Percentiles rank a stretch among this genome's conserved stretches.
Conservation (phyloP, 2,113 vertebrate genomes). For the Tauraco erythrolophus region DNA sequence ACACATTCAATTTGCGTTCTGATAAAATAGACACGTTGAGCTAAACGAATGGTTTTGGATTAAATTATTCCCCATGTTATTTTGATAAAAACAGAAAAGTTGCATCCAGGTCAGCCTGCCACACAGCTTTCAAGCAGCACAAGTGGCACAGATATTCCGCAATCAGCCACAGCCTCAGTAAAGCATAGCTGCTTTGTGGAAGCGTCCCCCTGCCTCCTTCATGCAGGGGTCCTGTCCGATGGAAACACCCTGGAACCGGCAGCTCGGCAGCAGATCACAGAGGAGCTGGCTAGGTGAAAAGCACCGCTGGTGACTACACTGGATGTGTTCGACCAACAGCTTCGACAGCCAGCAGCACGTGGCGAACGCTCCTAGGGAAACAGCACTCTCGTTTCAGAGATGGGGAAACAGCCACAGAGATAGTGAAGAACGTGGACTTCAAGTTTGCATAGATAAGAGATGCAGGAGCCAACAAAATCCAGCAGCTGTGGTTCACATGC, state of each 20-base stretch:
- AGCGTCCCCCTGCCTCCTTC: background rate
- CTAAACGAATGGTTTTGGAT: rapidly evolving
- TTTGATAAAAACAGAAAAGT: background rate
- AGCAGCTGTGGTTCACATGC: background rate
- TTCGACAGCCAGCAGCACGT: background rate
- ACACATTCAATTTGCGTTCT: rapidly evolving
- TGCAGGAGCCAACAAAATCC: background rate
- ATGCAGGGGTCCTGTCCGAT: background rate
- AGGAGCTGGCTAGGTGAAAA: rapidly evolving
- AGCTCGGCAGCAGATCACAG: background rate
- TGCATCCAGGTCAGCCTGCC: background rate
- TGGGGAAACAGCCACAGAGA: background rate
- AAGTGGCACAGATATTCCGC: background rate
- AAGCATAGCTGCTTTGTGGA: background rate
- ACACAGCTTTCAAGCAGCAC: background rate
- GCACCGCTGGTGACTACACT: rapidly evolving
- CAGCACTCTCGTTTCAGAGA: background rate
- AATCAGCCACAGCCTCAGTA: background rate
- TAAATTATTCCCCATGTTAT: background rate
- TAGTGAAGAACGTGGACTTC: background rate
- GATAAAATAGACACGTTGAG: rapidly evolving
- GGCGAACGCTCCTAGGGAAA: rapidly evolving
- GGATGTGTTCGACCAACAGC: background rate
- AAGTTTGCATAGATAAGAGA: background rate
- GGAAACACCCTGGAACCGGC: background rate